Conservation (phyloP, 2,888 invertebrate species). For the Drosophila birchii region DNA sequence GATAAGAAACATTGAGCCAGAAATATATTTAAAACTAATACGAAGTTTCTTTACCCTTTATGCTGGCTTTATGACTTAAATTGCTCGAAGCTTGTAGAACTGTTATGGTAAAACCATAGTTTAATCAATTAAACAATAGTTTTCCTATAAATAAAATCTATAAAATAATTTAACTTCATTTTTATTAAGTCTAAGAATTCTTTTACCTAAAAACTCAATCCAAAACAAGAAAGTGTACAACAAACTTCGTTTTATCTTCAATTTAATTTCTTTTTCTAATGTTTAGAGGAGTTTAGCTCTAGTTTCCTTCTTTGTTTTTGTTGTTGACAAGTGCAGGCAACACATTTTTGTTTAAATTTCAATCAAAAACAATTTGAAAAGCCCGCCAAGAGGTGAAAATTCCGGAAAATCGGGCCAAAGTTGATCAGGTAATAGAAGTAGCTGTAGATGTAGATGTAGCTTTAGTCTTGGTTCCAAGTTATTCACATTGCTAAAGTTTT, state of each 20-base stretch:
- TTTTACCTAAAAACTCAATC: not conserved
- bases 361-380: constrained; percentile 73
- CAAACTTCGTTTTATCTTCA: not conserved
- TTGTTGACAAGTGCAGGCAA: constrained; percentile 43
- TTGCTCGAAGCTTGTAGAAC: not conserved
- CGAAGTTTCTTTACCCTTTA: not conserved
- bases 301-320: constrained; percentile 29
- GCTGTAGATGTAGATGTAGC: not conserved
- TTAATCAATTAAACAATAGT: not conserved
- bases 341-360: constrained; percentile 73
- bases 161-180: not conserved
- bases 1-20: not conserved
- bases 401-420: constrained; percentile 11
- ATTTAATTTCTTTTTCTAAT: not conserved
- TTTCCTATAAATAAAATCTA: not conserved
- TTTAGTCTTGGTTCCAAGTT: constrained; percentile 10
- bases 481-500: constrained; percentile 41
- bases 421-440: constrained; percentile 23
- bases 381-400: constrained; percentile 49
- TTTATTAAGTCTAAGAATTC: not conserved
- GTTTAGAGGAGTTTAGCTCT: constrained; percentile 26
- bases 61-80: not conserved
- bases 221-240: not conserved
- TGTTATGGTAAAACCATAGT: not conserved
- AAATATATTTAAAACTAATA: not conserved